Percentiles rank a stretch among this genome's conserved stretches.
phyloP scores from a whole-genome alignment of 2,113 vertebrate species.

The Chunga burmeisteri region DNA sequence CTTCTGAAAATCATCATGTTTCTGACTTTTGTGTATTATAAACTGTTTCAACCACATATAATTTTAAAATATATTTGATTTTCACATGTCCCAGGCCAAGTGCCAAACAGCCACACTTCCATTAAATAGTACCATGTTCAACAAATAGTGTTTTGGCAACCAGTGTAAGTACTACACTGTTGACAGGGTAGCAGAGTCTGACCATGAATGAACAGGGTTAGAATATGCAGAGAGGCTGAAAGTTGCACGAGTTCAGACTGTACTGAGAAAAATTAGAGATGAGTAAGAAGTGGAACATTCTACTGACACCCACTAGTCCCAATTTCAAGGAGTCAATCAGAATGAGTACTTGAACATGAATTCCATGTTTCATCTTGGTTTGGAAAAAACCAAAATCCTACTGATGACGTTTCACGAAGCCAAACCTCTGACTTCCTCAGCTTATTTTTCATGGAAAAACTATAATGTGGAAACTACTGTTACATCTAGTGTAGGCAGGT shows the following conservation, averaged over 20 bases:
- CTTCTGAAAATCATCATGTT: neutral
- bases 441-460: neutral
- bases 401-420: neutral
- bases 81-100: neutral
- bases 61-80: neutral
- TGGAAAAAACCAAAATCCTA: neutral
- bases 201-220: neutral
- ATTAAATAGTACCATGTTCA: neutral
- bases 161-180: neutral
- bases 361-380: neutral
- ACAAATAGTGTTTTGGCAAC: neutral
- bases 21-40: neutral
- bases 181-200: neutral
- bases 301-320: neutral
- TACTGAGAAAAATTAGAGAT: neutral
- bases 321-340: neutral
- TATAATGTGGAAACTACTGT: neutral
- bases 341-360: neutral
- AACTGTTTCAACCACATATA: neutral
- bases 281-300: neutral
- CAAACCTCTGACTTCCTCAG: neutral
- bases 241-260: neutral
- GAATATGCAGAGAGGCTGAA: neutral
- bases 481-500: neutral
- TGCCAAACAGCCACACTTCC: neutral